Base-by-base conservation (phyloP, 1,140 invertebrate species). In the Hypothenemus hampei region DNA sequence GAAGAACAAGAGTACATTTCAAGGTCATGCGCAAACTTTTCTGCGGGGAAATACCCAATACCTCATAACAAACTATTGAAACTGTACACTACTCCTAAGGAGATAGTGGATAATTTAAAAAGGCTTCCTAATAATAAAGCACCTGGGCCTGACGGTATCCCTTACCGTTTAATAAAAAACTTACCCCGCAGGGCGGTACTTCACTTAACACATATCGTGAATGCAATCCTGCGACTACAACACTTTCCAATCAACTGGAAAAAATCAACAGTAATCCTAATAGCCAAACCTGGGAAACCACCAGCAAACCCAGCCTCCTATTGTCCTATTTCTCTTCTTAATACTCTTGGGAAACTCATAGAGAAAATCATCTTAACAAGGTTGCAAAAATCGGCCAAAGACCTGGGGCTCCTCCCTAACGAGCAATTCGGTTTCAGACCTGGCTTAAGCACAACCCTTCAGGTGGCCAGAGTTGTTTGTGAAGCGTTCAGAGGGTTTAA, bases 211-310 rank as follows among this genome's bases (percentile, higher is more conserved):
- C 18, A 49, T 16, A 60, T 65, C 15, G 57, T 62, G 11, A 72
- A 72, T 40, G 58, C 44, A 6, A 53, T 54, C 11, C 18, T 72
- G 0, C 63, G 47, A 50, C 21, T 66, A 1, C 22, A 35, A 4
- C 65, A 73, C 33, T 72, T 72, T 41, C 64, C 70, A 0, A 3
- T 11, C 0, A 1, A 5, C 1, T 73, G 69, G 69, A 41, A 41
- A 22, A 16, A 31, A 13, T 19, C 43, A 3, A 19, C 3, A n/a
- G 13, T 24, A 19, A 24, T 15, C 7, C 6, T 45, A 22, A 15
- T 22, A 1, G n/a, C n/a, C 11, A 45, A 23, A 13, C 24, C 21
- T 8, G 19, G 24, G 5, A 45, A 45, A 4, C 43, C 46, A 22
- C 23, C 18, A 3, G 11, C 10, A 16, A 1, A 11, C 16, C 49